Conservation (phyloP, 2,113 vertebrate species). For the Gymnarchus niloticus region DNA sequence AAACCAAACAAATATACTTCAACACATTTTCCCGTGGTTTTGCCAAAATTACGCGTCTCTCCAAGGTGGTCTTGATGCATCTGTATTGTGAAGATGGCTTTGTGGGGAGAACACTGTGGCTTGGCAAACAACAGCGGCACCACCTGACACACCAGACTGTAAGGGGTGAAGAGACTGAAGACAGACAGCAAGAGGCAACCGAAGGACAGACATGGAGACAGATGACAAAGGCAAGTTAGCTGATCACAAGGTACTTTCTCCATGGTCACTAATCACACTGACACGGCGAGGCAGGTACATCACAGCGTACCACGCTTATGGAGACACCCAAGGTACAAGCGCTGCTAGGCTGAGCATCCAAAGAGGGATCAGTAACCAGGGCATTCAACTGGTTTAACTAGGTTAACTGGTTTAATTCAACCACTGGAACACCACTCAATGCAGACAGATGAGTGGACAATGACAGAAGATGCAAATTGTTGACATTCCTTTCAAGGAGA, state of each 20-base stretch:
- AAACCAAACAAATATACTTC: no score
- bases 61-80: not conserved
- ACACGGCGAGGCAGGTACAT: no score
- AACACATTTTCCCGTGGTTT: no score
- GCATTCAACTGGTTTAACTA: no score
- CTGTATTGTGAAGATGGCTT: not conserved
- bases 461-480: not conserved
- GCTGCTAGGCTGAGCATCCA: no score
- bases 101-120: not conserved
- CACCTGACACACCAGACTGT: not conserved
- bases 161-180: not conserved
- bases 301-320: no score
- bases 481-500: not conserved
- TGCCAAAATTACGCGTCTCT: not conserved
- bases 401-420: no score
- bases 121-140: not conserved
- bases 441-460: not conserved
- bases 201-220: not conserved
- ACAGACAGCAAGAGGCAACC: no score
- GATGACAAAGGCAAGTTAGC: not conserved
- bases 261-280: constrained; percentile 7
- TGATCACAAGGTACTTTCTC: not conserved
- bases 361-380: no score
- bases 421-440: not conserved
- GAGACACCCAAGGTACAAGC: no score